Evolutionary conservation across 2,888 invertebrate species (phyloP), one percentile per base, ranked within the genome.

Genomic region (Biston stratarius): DNA sequence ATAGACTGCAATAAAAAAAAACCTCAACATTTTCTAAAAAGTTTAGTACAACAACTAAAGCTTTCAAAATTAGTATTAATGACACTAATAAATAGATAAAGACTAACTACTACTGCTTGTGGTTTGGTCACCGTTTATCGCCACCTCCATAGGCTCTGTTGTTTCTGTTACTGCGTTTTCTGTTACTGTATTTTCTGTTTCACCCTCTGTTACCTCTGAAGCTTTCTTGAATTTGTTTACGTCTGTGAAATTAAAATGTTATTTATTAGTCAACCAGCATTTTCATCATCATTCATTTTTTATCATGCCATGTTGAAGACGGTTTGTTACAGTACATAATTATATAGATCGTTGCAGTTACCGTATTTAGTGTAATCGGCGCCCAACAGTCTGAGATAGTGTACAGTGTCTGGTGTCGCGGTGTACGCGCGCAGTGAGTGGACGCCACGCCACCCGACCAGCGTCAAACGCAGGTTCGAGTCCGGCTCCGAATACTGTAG

Each of bases 391-490:
- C 99, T 90, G 56, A 99, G 90, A 78, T 97, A 97, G 88, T 99
- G 99, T 24, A 98, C 95, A 0, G 98, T 96, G 84, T 98, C 98
- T 64, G 96, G 95, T 38, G 96, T 95, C 34, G 98, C 96, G 42
- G 99, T 97, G 90, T 99, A 99, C 0, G 98, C 98, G 14, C 98
- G 94, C 24, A 99, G 92, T 0, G 98, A 97, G 69, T 96, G 96
- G 11, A 96, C 97, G 6, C 99, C 99, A 70, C 97, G 96, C 99
- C 99, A 99, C 0, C 99, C 99, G 56, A 97, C 98, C 68, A 98
- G 90, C 45, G 95, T 95, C 57, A 98, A 91, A 6, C 95, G 89
- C 57, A 96, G 92, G 71, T 87, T 87, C 8, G 86, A 74, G 0
- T 84, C 88, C 44, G 83, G 78, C 60, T 95, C 95, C 7, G 85